Conservation (phyloP, 2,797 vertebrate genomes). For the Decapterus maruadsi region DNA sequence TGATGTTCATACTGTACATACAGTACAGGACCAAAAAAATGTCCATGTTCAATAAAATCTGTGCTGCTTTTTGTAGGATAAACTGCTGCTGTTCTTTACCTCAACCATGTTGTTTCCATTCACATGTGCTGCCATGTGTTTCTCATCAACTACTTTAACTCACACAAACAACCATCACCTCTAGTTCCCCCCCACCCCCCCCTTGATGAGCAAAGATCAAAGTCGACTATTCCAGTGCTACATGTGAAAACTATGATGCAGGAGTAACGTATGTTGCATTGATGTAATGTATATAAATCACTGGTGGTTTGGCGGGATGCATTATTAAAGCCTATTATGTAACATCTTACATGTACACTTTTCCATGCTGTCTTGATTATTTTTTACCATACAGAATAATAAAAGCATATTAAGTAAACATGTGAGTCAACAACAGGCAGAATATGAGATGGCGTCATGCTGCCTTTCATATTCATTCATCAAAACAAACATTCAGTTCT, state of each 20-base stretch:
- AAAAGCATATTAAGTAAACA: too few relatives aligned
- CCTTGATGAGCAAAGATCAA: not conserved
- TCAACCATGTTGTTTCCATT: conserved; percentile 1
- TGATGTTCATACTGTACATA: not conserved
- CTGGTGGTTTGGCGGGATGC: not conserved
- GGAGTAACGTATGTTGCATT: not conserved
- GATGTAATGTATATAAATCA: not conserved
- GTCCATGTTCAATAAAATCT: not conserved
- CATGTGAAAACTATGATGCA: not conserved
- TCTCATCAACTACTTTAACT: not conserved
- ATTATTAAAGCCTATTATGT: not conserved
- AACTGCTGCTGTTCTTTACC: not conserved
- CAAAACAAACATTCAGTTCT: not conserved
- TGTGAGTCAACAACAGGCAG: conserved; percentile 8
- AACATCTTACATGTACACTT: not conserved
- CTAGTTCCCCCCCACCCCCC: too few relatives aligned
- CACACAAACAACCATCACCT: not conserved
- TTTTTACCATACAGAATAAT: not conserved
- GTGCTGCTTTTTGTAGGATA: not conserved
- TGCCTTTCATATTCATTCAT: not conserved
- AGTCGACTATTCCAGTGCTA: not conserved
- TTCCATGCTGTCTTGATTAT: not conserved
- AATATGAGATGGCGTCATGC: not conserved
- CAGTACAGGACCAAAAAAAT: not conserved
- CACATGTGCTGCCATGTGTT: not conserved